A percentile compares a stretch with the other conserved stretches of the same genome.
phyloP scores from a whole-genome alignment of 2,113 vertebrate species.

The Hyperopisus bebe region DNA sequence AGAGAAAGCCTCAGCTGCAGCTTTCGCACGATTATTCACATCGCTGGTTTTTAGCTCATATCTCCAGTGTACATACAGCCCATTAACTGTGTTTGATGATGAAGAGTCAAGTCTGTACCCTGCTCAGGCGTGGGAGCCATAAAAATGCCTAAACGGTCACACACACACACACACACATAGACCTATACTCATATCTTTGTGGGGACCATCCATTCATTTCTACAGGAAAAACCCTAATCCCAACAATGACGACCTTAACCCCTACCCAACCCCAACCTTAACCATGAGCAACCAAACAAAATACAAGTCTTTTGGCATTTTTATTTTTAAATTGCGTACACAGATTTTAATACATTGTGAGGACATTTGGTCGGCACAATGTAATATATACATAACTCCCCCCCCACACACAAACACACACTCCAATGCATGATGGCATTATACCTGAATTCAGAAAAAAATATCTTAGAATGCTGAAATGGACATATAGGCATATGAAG shows the following conservation, averaged over 20 bases:
- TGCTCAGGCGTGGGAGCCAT: not conserved
- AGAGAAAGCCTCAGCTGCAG: not conserved
- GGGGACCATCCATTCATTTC: not conserved
- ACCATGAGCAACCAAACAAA: not conserved
- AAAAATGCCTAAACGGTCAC: not conserved
- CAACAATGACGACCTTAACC: not conserved
- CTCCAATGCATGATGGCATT: not conserved
- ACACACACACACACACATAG: not conserved
- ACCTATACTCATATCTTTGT: not conserved
- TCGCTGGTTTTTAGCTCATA: not conserved
- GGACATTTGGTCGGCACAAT: not conserved
- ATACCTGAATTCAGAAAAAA: not conserved
- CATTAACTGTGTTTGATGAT: conserved; percentile 5
- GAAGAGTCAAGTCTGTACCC: not conserved
- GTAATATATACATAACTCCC: not conserved
- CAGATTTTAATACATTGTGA: not conserved
- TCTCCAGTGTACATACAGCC: conserved; percentile 1
- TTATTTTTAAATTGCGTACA: not conserved
- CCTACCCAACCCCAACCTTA: not conserved
- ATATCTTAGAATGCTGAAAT: not conserved
- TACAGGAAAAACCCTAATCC: not conserved
- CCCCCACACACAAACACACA: not conserved
- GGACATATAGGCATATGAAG: not conserved
- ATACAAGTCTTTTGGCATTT: not conserved
- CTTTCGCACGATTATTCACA: not conserved